phyloP scores from a whole-genome alignment of 2,888 invertebrate species.

The Aelia acuminata region DNA sequence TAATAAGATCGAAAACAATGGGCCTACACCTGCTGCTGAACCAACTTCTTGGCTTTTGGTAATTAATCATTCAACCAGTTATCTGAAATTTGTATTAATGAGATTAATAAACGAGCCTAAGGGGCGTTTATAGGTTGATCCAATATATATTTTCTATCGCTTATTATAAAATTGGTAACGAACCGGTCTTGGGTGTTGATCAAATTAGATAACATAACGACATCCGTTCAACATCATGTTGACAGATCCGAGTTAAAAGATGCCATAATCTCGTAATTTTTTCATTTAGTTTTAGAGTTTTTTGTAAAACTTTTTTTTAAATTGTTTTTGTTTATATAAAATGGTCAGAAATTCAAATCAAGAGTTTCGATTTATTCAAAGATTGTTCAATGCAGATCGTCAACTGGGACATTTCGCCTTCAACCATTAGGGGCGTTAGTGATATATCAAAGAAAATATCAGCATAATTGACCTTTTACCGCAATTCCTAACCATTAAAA shows the following conservation, averaged over 20 bases:
- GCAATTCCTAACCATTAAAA: too few relatives aligned
- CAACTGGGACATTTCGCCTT: too few relatives aligned
- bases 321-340: too few relatives aligned
- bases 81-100: not conserved
- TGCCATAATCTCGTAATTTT: not conserved
- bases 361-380: too few relatives aligned
- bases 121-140: not conserved
- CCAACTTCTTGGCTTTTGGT: not conserved
- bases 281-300: too few relatives aligned
- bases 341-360: too few relatives aligned
- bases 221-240: not conserved
- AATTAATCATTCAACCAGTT: not conserved
- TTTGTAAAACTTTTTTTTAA: too few relatives aligned
- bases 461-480: too few relatives aligned
- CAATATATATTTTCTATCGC: not conserved
- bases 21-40: not conserved
- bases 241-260: not conserved
- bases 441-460: too few relatives aligned
- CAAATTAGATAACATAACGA: not conserved
- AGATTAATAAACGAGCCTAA: not conserved
- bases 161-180: not conserved
- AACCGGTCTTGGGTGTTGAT: not conserved
- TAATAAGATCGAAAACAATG: not conserved
- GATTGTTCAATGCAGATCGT: too few relatives aligned
- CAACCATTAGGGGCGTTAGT: too few relatives aligned